phyloP scores from a whole-genome alignment of 2,797 vertebrate species.

The Miichthys miiuy region DNA sequence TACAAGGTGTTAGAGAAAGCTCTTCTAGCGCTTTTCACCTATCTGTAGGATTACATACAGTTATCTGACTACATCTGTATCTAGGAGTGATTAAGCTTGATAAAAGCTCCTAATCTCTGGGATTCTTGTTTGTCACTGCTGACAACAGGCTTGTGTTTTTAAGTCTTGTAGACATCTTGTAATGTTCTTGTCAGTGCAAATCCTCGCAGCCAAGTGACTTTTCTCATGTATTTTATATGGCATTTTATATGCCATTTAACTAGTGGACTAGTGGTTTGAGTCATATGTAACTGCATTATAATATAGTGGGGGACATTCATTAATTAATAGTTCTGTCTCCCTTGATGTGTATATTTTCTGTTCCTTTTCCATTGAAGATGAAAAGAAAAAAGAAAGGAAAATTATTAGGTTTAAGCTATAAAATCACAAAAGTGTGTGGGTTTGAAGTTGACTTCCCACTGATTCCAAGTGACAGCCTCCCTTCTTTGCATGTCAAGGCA shows the following conservation, averaged over 20 bases:
- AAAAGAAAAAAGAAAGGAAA: conserved; percentile 15
- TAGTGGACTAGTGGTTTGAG: neutral
- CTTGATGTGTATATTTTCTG: neutral
- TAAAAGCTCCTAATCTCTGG: conserved; percentile 64
- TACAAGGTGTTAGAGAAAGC: conserved; percentile 7
- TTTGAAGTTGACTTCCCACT: conserved; percentile 44
- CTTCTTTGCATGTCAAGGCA: conserved; percentile 48
- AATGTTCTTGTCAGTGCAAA: conserved; percentile 33
- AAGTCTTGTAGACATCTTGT: conserved; percentile 40
- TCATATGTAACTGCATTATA: neutral
- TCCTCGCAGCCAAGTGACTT: neutral
- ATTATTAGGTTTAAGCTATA: conserved; percentile 35
- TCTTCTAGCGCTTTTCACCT: conserved; percentile 29
- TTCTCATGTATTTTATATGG: neutral
- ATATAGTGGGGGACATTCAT: conserved; percentile 5
- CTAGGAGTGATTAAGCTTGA: conserved; percentile 59
- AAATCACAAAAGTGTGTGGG: conserved; percentile 47
- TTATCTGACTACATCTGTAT: conserved; percentile 55
- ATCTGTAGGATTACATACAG: conserved; percentile 51
- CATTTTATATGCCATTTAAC: neutral
- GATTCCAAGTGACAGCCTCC: conserved; percentile 55
- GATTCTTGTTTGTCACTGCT: conserved; percentile 46
- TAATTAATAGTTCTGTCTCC: neutral
- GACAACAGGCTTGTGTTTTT: conserved; percentile 36
- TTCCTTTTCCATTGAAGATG: conserved; percentile 4